Evolutionary conservation across 2,888 invertebrate genomes (phyloP).

Genomic region (Andrena minutula): DNA sequence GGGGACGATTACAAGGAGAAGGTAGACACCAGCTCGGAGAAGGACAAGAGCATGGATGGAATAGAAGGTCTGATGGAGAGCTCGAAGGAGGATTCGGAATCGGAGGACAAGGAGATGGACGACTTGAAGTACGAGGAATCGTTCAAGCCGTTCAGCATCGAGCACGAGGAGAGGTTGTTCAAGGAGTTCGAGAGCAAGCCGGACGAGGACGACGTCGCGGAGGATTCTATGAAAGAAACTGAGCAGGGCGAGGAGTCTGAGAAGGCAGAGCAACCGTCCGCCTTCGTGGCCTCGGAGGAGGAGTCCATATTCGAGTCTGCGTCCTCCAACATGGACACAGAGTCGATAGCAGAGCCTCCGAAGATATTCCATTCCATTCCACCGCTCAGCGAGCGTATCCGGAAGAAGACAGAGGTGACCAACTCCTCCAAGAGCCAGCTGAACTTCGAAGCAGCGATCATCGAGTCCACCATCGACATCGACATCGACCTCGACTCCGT

Average conservation of each 20-base stretch:
- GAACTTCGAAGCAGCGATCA: constrained; percentile 81
- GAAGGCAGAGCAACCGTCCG: constrained; percentile 51
- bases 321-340: constrained; percentile 77
- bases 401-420: constrained; percentile 78
- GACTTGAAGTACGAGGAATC: constrained; percentile 69
- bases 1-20: constrained; percentile 83
- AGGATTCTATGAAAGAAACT: constrained; percentile 42
- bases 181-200: constrained; percentile 73
- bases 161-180: constrained; percentile 72
- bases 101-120: constrained; percentile 76
- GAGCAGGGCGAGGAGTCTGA: constrained; percentile 57
- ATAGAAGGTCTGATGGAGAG: constrained; percentile 83
- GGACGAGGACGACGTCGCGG: constrained; percentile 32
- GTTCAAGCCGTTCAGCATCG: constrained; percentile 65
- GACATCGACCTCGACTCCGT: constrained; percentile 78
- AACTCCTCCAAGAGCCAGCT: constrained; percentile 75
- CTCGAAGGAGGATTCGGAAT: constrained; percentile 82
- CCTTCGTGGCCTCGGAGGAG: constrained; percentile 70
- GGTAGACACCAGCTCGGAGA: constrained; percentile 77
- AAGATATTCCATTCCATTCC: constrained; percentile 81
- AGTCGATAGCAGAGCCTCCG: constrained; percentile 72
- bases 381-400: constrained; percentile 82
- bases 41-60: constrained; percentile 81
- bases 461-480: constrained; percentile 81
- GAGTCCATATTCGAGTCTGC: constrained; percentile 78